Percentiles rank a stretch among this genome's conserved stretches.
These are phyloP conservation scores for Thalassarche chlororhynchos DNA, from an alignment of 2,113 vertebrate species.

Conservation along the genomic window DNA sequence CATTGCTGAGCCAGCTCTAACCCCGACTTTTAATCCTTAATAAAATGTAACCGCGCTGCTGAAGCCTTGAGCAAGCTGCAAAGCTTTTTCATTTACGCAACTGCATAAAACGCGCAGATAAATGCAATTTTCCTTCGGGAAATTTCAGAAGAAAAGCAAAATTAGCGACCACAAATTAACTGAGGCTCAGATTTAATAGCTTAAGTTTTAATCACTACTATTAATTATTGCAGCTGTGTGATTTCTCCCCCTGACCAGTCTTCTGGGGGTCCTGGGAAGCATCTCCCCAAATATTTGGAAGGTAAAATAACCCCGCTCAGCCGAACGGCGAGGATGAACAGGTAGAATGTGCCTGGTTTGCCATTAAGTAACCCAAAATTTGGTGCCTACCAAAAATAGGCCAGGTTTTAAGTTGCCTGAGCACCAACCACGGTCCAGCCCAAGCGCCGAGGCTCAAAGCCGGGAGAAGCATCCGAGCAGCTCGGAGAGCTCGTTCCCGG, in stretches of 20 bases:
- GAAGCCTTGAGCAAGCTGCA: not conserved
- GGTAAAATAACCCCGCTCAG: not conserved
- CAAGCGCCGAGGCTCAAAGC: rapidly evolving
- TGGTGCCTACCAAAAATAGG: too few species aligned
- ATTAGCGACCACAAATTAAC: rapidly evolving
- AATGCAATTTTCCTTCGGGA: not conserved
- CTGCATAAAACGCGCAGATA: rapidly evolving
- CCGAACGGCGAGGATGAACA: not conserved
- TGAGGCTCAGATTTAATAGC: not conserved
- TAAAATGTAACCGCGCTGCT: rapidly evolving
- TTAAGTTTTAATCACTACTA: rapidly evolving
- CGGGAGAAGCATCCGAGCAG: not conserved
- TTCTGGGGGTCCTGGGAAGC: not conserved
- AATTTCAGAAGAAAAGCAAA: not conserved
- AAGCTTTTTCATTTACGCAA: too few species aligned
- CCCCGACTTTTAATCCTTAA: not conserved
- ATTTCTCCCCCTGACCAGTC: rapidly evolving
- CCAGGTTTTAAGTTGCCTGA: not conserved
- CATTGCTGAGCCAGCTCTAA: not conserved
- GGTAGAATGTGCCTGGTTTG: not conserved
- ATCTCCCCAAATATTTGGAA: not conserved
- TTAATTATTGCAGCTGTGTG: rapidly evolving
- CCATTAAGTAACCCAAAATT: not conserved
- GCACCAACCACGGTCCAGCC: not conserved
- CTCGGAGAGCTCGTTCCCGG: not conserved